These are phyloP conservation scores for Alouatta palliata DNA, from an alignment of 2,113 vertebrate genomes.

Conservation along the genomic window DNA sequence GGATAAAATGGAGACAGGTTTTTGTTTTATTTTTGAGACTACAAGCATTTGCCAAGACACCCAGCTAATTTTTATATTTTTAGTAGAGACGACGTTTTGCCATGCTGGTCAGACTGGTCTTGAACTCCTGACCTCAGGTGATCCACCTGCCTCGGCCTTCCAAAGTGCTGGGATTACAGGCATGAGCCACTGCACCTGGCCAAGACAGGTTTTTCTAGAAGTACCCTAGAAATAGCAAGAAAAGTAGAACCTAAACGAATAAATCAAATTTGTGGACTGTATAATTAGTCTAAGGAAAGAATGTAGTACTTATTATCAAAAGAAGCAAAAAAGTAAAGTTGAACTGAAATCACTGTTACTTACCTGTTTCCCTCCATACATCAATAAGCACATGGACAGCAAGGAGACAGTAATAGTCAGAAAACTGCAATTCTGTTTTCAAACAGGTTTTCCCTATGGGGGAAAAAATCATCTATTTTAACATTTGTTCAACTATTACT, in stretches of 20 bases:
- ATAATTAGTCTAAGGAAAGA: neutral
- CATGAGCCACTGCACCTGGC: no score
- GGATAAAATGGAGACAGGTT: neutral
- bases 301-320: neutral
- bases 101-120: no score
- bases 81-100: no score
- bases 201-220: conserved; percentile 1
- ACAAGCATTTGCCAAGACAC: no score
- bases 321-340: neutral
- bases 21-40: no score
- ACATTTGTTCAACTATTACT: neutral
- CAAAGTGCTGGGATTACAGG: no score
- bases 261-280: neutral
- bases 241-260: conserved; percentile 1
- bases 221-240: neutral
- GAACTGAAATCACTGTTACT: conserved; percentile 55
- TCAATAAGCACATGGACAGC: conserved; percentile 96
- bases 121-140: no score
- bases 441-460: conserved; percentile 90
- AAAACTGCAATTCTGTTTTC: conserved; percentile 98
- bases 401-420: conserved; percentile 97
- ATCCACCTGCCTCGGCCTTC: no score
- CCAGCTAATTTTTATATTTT: no score
- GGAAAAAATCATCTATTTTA: conserved; percentile 26
- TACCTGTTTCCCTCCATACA: conserved; percentile 94